Conservation (phyloP, 2,797 vertebrate species). For the Petrocephalus sullivani region DNA sequence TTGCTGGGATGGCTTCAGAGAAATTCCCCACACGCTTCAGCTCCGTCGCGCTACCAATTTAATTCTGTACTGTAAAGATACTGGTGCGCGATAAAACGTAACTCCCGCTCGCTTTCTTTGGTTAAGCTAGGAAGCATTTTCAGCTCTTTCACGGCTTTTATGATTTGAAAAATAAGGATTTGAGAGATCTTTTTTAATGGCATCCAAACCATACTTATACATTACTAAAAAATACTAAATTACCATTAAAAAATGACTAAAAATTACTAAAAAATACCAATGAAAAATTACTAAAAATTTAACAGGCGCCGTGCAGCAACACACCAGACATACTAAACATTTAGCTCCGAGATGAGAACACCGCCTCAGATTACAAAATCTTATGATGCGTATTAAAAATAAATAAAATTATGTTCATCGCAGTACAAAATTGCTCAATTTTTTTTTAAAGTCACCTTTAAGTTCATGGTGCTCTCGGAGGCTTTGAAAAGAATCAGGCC, state of each 20-base stretch:
- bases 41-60: not conserved
- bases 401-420: not conserved
- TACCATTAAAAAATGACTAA: too few relatives aligned
- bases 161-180: not conserved
- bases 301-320: not conserved
- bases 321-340: not conserved
- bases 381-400: not conserved
- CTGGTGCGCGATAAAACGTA: not conserved
- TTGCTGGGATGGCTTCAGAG: not conserved
- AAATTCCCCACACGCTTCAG: not conserved
- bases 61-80: not conserved
- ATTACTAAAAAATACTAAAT: not conserved
- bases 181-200: not conserved
- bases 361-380: not conserved
- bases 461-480: constrained; percentile 32
- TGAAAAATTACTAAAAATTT: not conserved
- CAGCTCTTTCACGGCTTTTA: not conserved
- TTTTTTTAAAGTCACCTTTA: not conserved
- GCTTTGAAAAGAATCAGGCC: constrained; percentile 31
- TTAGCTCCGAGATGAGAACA: not conserved
- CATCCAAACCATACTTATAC: not conserved
- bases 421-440: not conserved
- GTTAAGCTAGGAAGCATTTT: not conserved
- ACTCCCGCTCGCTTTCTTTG: not conserved
- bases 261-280: too few relatives aligned